Percentiles rank a stretch among this genome's conserved stretches.
phyloP scores from a whole-genome alignment of 2,113 vertebrate species.

The Scolopax mira region DNA sequence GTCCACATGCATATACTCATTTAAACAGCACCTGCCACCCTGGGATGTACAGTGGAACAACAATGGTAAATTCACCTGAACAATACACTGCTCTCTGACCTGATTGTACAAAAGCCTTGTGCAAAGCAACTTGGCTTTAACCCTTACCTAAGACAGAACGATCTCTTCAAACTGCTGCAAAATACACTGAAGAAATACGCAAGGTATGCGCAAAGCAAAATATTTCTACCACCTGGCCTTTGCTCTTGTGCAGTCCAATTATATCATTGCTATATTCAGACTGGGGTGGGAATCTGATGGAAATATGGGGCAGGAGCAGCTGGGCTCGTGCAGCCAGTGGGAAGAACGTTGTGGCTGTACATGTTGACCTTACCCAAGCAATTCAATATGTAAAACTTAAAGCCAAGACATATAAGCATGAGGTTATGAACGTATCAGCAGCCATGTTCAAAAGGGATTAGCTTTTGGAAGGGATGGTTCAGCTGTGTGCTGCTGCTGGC shows the following conservation, averaged over 20 bases:
- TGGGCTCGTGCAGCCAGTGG: constrained; percentile 10
- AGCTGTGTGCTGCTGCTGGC: constrained; percentile 52
- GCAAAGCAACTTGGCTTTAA: neutral
- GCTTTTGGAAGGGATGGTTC: constrained; percentile 32
- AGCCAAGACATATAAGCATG: constrained; percentile 47
- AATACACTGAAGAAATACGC: neutral
- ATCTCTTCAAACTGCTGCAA: neutral
- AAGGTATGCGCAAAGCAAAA: neutral
- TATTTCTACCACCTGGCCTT: neutral
- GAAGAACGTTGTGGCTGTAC: constrained; percentile 35
- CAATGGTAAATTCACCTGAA: neutral
- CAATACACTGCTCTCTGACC: neutral
- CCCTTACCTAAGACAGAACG: neutral
- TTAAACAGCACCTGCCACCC: neutral
- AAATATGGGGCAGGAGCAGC: constrained; percentile 39
- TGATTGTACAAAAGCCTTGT: neutral
- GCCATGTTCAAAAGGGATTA: constrained; percentile 41
- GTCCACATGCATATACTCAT: neutral
- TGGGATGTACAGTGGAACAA: neutral
- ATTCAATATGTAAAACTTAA: constrained; percentile 55
- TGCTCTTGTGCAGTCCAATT: neutral
- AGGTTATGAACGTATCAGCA: constrained; percentile 47
- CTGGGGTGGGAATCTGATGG: neutral
- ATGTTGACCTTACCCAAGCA: constrained; percentile 43
- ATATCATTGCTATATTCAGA: constrained; percentile 1